A percentile compares a stretch with the other conserved stretches of the same genome.
These are phyloP conservation scores for Tupiocoris notatus DNA, from an alignment of 2,888 invertebrate species.

Conservation along the genomic window DNA sequence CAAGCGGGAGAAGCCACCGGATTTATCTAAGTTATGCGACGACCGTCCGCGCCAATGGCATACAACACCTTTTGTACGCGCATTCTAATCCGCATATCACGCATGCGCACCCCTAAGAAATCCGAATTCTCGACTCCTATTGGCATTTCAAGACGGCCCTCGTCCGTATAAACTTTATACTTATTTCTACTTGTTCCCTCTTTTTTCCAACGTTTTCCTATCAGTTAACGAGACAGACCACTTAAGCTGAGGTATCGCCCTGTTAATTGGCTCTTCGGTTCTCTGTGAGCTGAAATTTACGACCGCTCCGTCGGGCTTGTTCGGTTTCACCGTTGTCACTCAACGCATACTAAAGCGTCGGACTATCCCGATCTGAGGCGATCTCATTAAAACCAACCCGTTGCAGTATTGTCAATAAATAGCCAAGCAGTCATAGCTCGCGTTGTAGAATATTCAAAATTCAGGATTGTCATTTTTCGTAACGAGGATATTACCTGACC, in stretches of 20 bases:
- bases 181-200: neutral
- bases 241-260: neutral
- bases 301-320: neutral
- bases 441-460: no score
- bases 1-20: conserved; percentile 7
- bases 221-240: conserved; percentile 22
- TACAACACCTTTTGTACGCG: conserved; percentile 2
- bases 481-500: no score
- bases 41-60: conserved; percentile 2
- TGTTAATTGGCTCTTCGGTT: neutral
- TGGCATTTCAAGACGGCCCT: neutral
- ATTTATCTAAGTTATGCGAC: conserved; percentile 39
- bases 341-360: neutral
- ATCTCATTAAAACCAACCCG: neutral
- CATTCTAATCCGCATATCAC: conserved; percentile 32
- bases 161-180: neutral
- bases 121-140: neutral
- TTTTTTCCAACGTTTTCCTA: neutral
- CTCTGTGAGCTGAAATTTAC: neutral
- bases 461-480: no score
- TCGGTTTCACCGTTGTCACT: neutral
- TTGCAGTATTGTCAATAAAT: no score
- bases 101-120: neutral
- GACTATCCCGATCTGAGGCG: neutral
- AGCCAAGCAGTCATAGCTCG: no score